Conservation (phyloP, 2,888 invertebrate species). For the Pocota personata region DNA sequence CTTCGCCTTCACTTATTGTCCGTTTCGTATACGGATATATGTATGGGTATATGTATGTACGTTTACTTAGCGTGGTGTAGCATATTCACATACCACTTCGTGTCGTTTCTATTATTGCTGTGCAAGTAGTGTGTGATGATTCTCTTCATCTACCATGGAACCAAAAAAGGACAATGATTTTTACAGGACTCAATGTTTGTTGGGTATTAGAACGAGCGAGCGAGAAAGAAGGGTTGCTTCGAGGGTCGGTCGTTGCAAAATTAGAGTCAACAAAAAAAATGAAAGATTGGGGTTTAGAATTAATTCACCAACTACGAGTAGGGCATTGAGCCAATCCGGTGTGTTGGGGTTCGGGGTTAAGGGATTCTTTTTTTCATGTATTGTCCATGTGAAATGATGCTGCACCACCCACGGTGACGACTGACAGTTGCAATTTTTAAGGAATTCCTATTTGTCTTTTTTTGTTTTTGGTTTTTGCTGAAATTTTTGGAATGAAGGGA, state of each 20-base stretch:
- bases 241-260: constrained; percentile 26
- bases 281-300: constrained; percentile 42
- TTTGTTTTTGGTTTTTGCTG: neutral
- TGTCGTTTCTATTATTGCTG: constrained; percentile 11
- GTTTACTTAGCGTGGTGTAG: constrained; percentile 9
- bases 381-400: constrained; percentile 38
- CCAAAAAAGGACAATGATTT: constrained; percentile 32
- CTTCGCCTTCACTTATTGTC: constrained; percentile 25
- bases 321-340: constrained; percentile 38
- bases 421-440: constrained; percentile 52
- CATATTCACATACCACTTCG: constrained; percentile 2
- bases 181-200: constrained; percentile 7
- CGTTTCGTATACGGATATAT: neutral
- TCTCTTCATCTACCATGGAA: neutral
- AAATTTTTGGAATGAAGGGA: neutral
- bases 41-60: neutral
- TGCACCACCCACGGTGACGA: constrained; percentile 25
- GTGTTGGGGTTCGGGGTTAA: neutral
- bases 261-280: constrained; percentile 23
- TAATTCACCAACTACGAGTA: constrained; percentile 42
- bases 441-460: constrained; percentile 28
- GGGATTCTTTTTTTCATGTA: neutral
- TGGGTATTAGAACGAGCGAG: constrained; percentile 10
- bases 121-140: constrained; percentile 22
- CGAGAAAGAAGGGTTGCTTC: neutral